These are phyloP conservation scores for Entomobrya multifasciata DNA, from an alignment of 2,888 invertebrate genomes.

Conservation along the genomic window DNA sequence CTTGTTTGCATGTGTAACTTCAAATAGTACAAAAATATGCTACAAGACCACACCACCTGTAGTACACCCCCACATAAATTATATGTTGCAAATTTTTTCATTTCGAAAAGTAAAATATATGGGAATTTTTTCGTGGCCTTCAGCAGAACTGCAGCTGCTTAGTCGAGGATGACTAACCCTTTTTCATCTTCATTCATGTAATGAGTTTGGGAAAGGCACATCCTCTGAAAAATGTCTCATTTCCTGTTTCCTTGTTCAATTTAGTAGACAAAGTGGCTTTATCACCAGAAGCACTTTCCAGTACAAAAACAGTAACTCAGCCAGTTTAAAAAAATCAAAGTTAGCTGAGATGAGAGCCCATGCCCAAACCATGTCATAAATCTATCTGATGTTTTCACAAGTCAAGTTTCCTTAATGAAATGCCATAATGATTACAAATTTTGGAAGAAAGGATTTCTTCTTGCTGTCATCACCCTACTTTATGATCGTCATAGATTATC, in stretches of 20 bases:
- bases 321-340: not conserved
- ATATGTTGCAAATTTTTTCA: conserved; percentile 1
- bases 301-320: not conserved
- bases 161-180: conserved; percentile 18
- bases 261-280: no score
- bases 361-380: not conserved
- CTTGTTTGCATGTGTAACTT: no score
- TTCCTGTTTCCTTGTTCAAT: conserved; percentile 41
- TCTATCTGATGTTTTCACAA: not conserved
- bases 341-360: not conserved
- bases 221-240: conserved; percentile 44
- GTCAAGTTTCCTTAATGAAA: not conserved
- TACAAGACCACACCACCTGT: not conserved
- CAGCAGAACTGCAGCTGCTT: not conserved
- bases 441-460: not conserved
- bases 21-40: not conserved
- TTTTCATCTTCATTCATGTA: not conserved
- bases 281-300: not conserved
- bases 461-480: conserved; percentile 39
- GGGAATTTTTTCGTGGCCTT: conserved; percentile 50
- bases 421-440: not conserved
- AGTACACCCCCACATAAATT: not conserved
- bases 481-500: conserved; percentile 24
- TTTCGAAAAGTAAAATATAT: not conserved
- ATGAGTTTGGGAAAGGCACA: not conserved